A percentile compares a stretch with the other conserved stretches of the same genome.
These are phyloP conservation scores for Bovichtus variegatus DNA, from an alignment of 2,797 vertebrate genomes.

Conservation along the genomic window DNA sequence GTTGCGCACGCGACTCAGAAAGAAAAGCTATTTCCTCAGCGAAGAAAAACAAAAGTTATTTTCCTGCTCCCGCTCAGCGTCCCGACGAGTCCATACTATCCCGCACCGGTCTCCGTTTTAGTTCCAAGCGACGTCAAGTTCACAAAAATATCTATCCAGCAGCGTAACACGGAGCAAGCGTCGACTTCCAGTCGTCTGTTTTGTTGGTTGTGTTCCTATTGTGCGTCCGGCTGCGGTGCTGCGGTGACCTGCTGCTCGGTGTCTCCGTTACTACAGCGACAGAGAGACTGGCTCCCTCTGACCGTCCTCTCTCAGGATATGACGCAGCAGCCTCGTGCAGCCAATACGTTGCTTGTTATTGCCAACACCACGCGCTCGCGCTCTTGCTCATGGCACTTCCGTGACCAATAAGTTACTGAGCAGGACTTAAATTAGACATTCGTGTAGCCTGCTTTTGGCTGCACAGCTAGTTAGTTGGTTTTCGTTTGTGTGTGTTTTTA, in stretches of 20 bases:
- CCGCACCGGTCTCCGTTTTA: constrained; percentile 19
- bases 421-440: background rate
- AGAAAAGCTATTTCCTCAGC: background rate
- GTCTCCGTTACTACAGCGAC: constrained; percentile 55
- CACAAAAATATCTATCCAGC: background rate
- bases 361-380: constrained; percentile 50
- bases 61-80: constrained; percentile 26
- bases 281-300: constrained; percentile 44
- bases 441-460: fast-evolving
- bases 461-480: background rate
- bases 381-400: background rate
- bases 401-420: constrained; percentile 8
- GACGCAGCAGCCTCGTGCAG: constrained; percentile 75
- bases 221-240: background rate
- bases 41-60: constrained; percentile 55
- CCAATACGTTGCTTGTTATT: constrained; percentile 53
- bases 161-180: background rate
- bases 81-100: constrained; percentile 29
- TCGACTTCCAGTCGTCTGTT: background rate
- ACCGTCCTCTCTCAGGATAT: constrained; percentile 76
- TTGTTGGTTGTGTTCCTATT: background rate
- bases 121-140: constrained; percentile 43
- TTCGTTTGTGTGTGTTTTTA: background rate
- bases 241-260: constrained; percentile 21
- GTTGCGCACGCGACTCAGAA: background rate